Conservation (phyloP, 2,113 vertebrate species). For the Dipodomys ordii region DNA sequence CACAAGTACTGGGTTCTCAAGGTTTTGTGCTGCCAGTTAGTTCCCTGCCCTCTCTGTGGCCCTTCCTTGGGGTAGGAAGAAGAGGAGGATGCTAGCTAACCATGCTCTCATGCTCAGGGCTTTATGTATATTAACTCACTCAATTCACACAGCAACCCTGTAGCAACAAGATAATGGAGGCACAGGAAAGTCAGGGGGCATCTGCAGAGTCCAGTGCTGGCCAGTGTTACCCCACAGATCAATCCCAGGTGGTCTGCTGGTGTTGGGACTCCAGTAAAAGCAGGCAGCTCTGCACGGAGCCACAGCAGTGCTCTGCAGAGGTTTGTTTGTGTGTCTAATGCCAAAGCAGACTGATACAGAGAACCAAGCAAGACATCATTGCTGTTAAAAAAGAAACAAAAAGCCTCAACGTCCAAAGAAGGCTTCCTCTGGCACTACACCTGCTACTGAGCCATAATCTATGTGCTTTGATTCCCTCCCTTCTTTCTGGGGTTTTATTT, state of each 20-base stretch:
- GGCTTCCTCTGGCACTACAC: accelerated
- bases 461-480: too few species aligned
- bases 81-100: not conserved
- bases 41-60: not conserved
- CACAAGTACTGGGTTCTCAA: not conserved
- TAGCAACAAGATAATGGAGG: not conserved
- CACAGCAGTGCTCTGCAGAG: not conserved
- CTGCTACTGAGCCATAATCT: not conserved
- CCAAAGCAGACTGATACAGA: not conserved
- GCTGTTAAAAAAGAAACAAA: not conserved
- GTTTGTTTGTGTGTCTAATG: not conserved
- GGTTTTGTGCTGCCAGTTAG: not conserved
- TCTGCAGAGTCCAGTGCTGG: not conserved
- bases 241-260: not conserved
- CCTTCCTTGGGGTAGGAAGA: not conserved
- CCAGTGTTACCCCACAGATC: not conserved
- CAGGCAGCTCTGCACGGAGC: not conserved
- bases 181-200: not conserved
- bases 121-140: not conserved
- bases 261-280: not conserved
- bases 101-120: not conserved
- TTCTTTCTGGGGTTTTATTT: not conserved
- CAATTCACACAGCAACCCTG: not conserved
- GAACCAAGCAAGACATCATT: not conserved
- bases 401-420: not conserved